Percentiles rank a stretch among this genome's conserved stretches.
phyloP scores from a whole-genome alignment of 2,113 vertebrate species.

The Dasypus novemcinctus region DNA sequence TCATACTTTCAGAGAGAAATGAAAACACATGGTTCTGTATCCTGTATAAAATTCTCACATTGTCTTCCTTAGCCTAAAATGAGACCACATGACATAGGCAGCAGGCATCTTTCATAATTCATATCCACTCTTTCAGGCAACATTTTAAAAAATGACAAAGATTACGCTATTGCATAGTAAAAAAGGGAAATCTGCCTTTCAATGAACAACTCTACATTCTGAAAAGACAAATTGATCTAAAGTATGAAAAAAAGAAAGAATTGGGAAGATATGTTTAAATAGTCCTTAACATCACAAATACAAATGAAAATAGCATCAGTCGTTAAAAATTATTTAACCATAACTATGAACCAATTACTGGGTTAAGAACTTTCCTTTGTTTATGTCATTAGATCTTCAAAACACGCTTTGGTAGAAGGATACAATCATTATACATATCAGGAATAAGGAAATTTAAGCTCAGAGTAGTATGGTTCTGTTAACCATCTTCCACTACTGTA shows the following conservation, averaged over 20 bases:
- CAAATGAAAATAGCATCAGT: neutral
- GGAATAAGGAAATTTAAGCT: slow-evolving; percentile 13
- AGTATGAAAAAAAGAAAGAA: neutral
- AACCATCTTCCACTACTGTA: no score
- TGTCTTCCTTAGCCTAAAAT: neutral
- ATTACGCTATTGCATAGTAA: neutral
- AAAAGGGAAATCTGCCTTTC: neutral
- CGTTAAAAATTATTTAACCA: neutral
- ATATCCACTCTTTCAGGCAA: neutral
- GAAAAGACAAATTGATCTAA: neutral
- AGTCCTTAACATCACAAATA: slow-evolving; percentile 14
- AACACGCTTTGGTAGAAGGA: neutral
- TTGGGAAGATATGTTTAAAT: neutral
- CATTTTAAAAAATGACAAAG: neutral
- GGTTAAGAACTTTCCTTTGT: slow-evolving; percentile 9
- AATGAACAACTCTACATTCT: neutral
- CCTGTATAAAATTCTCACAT: neutral
- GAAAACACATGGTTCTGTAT: neutral
- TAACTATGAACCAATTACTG: neutral
- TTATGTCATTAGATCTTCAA: slow-evolving; percentile 15
- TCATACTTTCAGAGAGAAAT: neutral
- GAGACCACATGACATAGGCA: neutral
- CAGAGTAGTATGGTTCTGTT: neutral
- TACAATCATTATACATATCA: neutral
- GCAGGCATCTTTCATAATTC: neutral